Evolutionary conservation across 2,113 vertebrate genomes (phyloP), one percentile per base, ranked within the genome.

Genomic region (Axis porcinus): DNA sequence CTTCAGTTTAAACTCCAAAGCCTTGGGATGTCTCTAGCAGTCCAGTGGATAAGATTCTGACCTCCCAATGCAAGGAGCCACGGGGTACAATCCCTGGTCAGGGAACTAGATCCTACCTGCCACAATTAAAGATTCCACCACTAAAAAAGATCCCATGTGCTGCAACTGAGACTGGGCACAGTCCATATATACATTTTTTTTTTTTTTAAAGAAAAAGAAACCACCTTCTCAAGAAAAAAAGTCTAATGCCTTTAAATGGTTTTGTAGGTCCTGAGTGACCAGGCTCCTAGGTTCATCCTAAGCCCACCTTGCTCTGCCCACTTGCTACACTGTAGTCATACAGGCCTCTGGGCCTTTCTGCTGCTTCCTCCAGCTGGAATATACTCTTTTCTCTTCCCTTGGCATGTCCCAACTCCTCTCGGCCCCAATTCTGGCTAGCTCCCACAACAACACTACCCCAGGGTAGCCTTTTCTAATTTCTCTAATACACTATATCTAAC

Each of bases 1-100:
- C 64, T 97, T 96, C 96, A 91, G 95, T 91, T 89, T 86, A 79
- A 94, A 82, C 36, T 76, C 70, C 70, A 43, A 43, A 76, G 23
- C 36, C 70, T 76, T 43, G 40, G 70, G 40, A 27, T 11, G 36
- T 76, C 23, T 76, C 70, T 43, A 15, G 70, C 12, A 76, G 70
- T 27, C 23, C 40, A 43, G 70, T 27, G 70, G 70, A 43, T 43
- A 76, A 43, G 70, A 27, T 27, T 76, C 70, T 43, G 70, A 25
- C 3, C 40, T 8, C 23, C 21, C 70, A 76, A 4, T 43, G 70
- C 40, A 76, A 43, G 23, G 70, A 43, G 1, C 23, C 40, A 1
- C 0, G 1, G 40, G 25, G 12, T 76, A 43, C 40, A 43, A 15
- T 43, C 23, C 23, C 36, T 43, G 23, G 3, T 76, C 70, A 76